These are phyloP conservation scores for Pseudorhombus dupliciocellatus DNA, from an alignment of 2,113 vertebrate species.

Conservation along the genomic window DNA sequence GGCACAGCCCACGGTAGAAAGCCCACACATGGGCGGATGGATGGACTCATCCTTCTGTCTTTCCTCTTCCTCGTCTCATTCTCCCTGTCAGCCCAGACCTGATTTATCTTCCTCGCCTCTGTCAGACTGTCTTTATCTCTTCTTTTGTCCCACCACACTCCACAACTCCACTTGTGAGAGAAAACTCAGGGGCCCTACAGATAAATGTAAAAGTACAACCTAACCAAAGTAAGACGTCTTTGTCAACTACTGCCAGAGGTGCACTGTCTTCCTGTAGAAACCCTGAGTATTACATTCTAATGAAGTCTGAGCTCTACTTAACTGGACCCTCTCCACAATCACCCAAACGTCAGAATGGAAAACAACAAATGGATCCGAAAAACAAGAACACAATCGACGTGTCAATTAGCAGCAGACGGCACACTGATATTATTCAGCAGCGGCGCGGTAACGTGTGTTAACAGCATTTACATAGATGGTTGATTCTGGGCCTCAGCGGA, in stretches of 20 bases:
- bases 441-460: constrained; percentile 1
- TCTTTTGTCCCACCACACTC: constrained; percentile 45
- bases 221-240: constrained; percentile 41
- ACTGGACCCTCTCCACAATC: constrained; percentile 6
- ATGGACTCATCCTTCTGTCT: constrained; percentile 41
- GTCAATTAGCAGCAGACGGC: constrained; percentile 3
- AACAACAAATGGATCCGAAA: constrained; percentile 3
- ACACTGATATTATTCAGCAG: neutral
- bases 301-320: constrained; percentile 10
- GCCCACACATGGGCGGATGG: constrained; percentile 22
- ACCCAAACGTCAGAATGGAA: constrained; percentile 7
- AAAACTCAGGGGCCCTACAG: constrained; percentile 38
- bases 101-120: constrained; percentile 60
- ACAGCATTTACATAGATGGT: constrained; percentile 31
- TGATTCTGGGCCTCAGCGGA: constrained; percentile 16
- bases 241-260: constrained; percentile 24
- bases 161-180: constrained; percentile 29
- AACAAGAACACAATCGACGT: neutral
- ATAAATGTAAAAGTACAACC: constrained; percentile 50
- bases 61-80: constrained; percentile 28
- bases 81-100: constrained; percentile 31
- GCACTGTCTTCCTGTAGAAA: neutral
- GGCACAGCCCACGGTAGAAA: constrained; percentile 29
- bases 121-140: constrained; percentile 55
- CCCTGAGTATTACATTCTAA: neutral